These are phyloP conservation scores for Euproctis similis DNA, from an alignment of 2,888 invertebrate species.

Conservation along the genomic window DNA sequence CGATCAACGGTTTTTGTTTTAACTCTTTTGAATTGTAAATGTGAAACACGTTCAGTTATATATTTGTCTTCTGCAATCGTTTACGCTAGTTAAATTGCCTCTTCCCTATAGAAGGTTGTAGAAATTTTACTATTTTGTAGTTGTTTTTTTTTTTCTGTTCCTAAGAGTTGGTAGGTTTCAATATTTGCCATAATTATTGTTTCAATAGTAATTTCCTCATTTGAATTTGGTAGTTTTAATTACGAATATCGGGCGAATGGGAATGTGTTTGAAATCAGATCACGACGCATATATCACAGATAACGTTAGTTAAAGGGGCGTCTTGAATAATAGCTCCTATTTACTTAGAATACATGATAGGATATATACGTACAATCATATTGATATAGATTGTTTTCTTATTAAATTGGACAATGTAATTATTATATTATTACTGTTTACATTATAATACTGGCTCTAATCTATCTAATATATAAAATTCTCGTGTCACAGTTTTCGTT, in stretches of 20 bases:
- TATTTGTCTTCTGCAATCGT: conserved; percentile 24
- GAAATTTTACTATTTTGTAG: too few relatives aligned
- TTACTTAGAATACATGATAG: conserved; percentile 10
- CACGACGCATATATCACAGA: background rate
- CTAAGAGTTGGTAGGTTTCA: too few relatives aligned
- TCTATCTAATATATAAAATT: too few relatives aligned
- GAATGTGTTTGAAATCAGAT: background rate
- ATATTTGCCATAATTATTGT: too few relatives aligned
- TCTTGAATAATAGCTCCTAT: conserved; percentile 4
- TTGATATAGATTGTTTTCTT: conserved; percentile 19
- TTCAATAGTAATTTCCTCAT: too few relatives aligned
- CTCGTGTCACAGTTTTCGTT: too few relatives aligned
- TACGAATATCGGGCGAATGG: conserved; percentile 16
- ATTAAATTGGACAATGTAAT: too few relatives aligned
- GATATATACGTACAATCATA: conserved; percentile 20
- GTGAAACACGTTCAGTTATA: conserved; percentile 35
- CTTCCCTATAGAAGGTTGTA: too few relatives aligned
- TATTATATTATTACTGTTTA: too few relatives aligned
- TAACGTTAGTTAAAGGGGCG: conserved; percentile 10
- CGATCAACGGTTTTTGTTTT: conserved; percentile 32
- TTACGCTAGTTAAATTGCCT: conserved; percentile 2
- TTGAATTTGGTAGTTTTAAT: conserved; percentile 27
- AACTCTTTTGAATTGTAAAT: conserved; percentile 38
- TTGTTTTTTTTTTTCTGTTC: too few relatives aligned
- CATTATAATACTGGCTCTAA: too few relatives aligned